Percentiles rank a stretch among this genome's conserved stretches.
phyloP scores from a whole-genome alignment of 2,797 vertebrate species.

The Sparidentex hasta region DNA sequence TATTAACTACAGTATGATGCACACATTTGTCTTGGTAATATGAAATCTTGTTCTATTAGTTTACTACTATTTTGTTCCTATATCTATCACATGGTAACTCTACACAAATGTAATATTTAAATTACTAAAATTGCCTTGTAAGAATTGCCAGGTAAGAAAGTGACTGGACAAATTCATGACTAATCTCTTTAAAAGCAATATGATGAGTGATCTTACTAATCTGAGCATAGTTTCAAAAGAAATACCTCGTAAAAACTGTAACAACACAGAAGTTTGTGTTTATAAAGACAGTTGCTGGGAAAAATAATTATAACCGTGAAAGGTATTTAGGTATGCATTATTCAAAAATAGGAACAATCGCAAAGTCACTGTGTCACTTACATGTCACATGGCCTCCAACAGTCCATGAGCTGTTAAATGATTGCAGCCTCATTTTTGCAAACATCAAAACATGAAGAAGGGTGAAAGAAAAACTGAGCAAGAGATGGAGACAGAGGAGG shows the following conservation, averaged over 20 bases:
- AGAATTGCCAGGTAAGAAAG: too few species aligned
- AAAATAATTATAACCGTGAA: too few species aligned
- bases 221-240: too few species aligned
- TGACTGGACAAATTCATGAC: too few species aligned
- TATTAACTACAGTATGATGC: not conserved
- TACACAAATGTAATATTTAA: not conserved
- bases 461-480: not conserved
- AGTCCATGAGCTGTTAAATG: not conserved
- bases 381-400: not conserved
- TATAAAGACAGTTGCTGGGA: too few species aligned
- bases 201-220: too few species aligned
- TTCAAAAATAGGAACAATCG: not conserved
- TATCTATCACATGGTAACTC: not conserved
- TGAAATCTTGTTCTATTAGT: not conserved
- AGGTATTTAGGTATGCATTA: not conserved
- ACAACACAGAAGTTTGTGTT: too few species aligned
- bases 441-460: not conserved
- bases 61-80: not conserved
- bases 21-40: not conserved
- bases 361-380: not conserved
- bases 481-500: slow-evolving; percentile 1
- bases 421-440: not conserved
- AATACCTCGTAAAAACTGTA: too few species aligned
- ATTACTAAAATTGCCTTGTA: too few species aligned
- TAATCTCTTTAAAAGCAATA: too few species aligned